These are phyloP conservation scores for Corythornis cristatus DNA, from an alignment of 2,113 vertebrate genomes.

Conservation along the genomic window DNA sequence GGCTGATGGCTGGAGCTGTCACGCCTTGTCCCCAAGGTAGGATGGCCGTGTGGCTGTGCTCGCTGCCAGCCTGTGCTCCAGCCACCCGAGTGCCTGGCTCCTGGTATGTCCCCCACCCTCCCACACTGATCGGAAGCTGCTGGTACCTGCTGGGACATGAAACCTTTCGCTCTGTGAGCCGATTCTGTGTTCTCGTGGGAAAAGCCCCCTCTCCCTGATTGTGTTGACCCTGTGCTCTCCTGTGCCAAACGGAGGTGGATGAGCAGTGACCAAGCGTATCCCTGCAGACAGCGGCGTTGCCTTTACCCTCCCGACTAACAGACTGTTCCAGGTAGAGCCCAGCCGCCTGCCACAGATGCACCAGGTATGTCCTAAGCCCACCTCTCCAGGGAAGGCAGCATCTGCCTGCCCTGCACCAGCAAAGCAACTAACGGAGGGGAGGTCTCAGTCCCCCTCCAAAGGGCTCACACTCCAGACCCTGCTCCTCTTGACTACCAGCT, in stretches of 20 bases:
- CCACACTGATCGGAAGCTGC: background rate
- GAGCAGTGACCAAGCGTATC: background rate
- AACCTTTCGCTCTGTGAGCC: slow-evolving; percentile 55
- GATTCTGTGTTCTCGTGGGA: background rate
- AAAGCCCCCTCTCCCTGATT: background rate
- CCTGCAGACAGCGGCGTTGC: background rate
- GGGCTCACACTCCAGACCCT: slow-evolving; percentile 65
- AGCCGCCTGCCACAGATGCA: background rate
- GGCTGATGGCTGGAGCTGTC: background rate
- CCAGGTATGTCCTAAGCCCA: slow-evolving; percentile 37
- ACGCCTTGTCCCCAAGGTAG: background rate
- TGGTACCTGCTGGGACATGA: slow-evolving; percentile 5
- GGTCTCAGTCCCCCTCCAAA: slow-evolving; percentile 15
- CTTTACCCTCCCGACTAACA: background rate
- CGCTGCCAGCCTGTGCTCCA: background rate
- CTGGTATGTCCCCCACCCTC: background rate
- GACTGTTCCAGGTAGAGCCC: slow-evolving; percentile 53
- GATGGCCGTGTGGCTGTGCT: background rate
- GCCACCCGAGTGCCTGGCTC: background rate
- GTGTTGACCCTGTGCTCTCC: background rate
- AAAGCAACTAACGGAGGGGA: slow-evolving; percentile 40
- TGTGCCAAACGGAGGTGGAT: slow-evolving; percentile 60
- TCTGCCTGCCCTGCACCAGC: slow-evolving; percentile 45
- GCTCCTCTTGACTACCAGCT: slow-evolving; percentile 57
- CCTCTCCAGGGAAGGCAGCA: slow-evolving; percentile 10